Evolutionary conservation across 2,888 invertebrate species (phyloP), one percentile per base, ranked within the genome.

Genomic region (Pseudococcus jackbeardsleyi): DNA sequence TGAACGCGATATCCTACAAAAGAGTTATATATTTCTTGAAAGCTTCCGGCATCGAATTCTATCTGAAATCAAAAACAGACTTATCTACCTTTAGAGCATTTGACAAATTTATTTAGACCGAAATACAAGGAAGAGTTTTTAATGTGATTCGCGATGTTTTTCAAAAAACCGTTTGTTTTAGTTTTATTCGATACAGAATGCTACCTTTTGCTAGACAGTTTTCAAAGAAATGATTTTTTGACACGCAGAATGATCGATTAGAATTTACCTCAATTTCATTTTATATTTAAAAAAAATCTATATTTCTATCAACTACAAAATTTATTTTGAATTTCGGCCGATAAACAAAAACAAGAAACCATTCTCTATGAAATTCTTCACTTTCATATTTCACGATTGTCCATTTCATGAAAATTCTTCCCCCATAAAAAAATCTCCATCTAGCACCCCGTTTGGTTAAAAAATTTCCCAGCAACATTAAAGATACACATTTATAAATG

Each of bases 1-100:
- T 82, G 79, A 82, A 82, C 79, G 46, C 79, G 79, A 82, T 82
- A 82, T 82, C 79, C 79, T 82, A 82, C 79, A 82, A 82, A 79
- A 82, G 79, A 82, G 79, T 82, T 82, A 82, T 82, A 82, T 46
- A 82, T 82, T 82, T 82, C 79, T 82, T 82, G 79, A 82, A 82
- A 82, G 79, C 79, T 82, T 82, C 79, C 79, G 79, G 79, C 79
- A 82, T 82, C 79, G 79, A 82, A 82, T 82, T 82, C 46, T 82
- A 82, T 82, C 79, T 46, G 79, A 82, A 82, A 82, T 82, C 79
- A 82, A 82, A 82, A 82, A 82, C 79, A 82, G 79, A 82, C 79
- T 82, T 82, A 82, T 82, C 42, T 82, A 82, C 79, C 79, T 82
- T 82, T 82, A 82, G 7, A 82, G 42, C 79, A 82, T 82, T 46